phyloP scores from a whole-genome alignment of 2,888 invertebrate genomes.

The Apamea monoglypha region DNA sequence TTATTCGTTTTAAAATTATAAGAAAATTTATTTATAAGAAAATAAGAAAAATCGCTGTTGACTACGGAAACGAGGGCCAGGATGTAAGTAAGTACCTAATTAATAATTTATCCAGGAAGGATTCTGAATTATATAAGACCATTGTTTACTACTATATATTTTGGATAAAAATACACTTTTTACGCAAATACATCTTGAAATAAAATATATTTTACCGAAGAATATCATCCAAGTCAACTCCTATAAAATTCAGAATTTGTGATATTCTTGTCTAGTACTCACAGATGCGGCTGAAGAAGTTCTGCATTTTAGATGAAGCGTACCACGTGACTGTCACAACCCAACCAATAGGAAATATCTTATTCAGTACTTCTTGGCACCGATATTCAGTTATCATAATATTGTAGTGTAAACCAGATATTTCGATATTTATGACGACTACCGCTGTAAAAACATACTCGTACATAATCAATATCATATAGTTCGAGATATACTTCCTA shows the following conservation, averaged over 20 bases:
- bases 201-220: background rate
- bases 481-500: no score
- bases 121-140: conserved; percentile 1
- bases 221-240: background rate
- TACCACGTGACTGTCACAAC: background rate
- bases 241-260: background rate
- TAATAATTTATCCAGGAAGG: conserved; percentile 15
- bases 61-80: background rate
- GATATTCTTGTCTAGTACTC: background rate
- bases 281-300: background rate
- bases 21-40: no score
- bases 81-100: background rate
- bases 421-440: background rate
- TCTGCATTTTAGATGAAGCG: conserved; percentile 25
- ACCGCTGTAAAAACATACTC: no score
- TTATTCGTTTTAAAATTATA: background rate
- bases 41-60: background rate
- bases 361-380: conserved; percentile 15
- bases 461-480: background rate
- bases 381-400: background rate
- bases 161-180: background rate
- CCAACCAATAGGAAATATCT: conserved; percentile 11
- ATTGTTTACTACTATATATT: background rate
- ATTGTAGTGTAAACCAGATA: background rate
- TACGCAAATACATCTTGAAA: background rate